A percentile compares a stretch with the other conserved stretches of the same genome.
phyloP scores from a whole-genome alignment of 2,797 vertebrate genomes.

The Gorsachius magnificus region DNA sequence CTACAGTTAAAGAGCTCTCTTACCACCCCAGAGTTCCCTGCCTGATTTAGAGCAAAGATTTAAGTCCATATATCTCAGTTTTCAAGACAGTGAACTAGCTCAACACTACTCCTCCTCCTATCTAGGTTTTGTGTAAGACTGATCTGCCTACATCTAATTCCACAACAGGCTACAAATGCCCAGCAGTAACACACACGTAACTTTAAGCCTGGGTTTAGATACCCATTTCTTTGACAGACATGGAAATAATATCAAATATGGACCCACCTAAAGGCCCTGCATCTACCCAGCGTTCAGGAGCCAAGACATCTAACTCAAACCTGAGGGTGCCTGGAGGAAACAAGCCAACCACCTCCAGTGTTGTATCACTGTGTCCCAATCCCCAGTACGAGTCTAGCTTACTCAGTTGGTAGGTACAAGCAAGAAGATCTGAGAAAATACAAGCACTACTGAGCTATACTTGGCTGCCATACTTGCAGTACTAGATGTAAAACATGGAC shows the following conservation, averaged over 20 bases:
- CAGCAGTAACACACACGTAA: background rate
- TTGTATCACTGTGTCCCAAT: background rate
- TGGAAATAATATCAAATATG: background rate
- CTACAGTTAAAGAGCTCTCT: background rate
- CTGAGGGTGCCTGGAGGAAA: background rate
- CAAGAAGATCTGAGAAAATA: background rate
- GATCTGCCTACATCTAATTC: background rate
- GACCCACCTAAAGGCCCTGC: background rate
- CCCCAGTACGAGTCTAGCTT: background rate
- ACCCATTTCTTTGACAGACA: background rate
- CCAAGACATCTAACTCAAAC: background rate
- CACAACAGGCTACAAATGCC: background rate
- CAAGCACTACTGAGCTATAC: background rate
- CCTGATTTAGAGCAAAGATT: background rate
- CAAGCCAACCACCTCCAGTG: rapidly evolving
- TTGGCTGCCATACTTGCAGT: background rate
- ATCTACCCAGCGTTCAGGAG: background rate
- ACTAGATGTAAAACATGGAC: background rate
- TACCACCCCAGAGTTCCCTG: background rate
- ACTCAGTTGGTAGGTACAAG: background rate
- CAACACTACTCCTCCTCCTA: background rate
- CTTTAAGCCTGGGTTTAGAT: background rate
- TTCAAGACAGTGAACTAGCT: background rate
- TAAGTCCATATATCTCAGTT: background rate
- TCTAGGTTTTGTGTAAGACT: background rate